These are phyloP conservation scores for Balanococcus diminutus DNA, from an alignment of 2,888 invertebrate species.

Conservation along the genomic window DNA sequence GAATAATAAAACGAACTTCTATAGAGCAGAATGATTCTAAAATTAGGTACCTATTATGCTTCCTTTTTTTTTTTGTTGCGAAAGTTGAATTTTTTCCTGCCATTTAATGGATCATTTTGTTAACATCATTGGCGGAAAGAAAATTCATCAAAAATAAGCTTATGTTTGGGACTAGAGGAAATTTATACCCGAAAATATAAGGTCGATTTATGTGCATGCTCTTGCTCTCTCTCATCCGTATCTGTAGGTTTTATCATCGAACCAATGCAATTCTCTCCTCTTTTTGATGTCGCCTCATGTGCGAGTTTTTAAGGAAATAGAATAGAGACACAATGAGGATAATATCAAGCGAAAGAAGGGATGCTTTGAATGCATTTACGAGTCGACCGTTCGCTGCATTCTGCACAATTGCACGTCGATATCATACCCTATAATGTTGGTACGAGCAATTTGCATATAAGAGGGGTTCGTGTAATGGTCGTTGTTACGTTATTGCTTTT, in stretches of 20 bases:
- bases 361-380: background rate
- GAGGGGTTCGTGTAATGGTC: background rate
- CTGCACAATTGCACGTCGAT: constrained; percentile 1
- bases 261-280: background rate
- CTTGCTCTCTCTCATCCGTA: too few relatives aligned
- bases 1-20: background rate
- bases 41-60: background rate
- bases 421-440: background rate
- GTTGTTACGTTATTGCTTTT: background rate
- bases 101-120: background rate
- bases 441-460: background rate
- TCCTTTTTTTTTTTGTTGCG: background rate
- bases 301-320: background rate
- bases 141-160: background rate
- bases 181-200: background rate
- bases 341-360: background rate
- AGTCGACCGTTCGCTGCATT: background rate
- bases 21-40: background rate
- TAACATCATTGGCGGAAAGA: background rate
- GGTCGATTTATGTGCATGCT: background rate
- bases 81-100: background rate
- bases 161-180: background rate
- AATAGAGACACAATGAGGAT: background rate
- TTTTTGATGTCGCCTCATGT: background rate
- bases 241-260: background rate